A percentile compares a stretch with the other conserved stretches of the same genome.
phyloP scores from a whole-genome alignment of 2,113 vertebrate species.

The Oreochromis spilurus region DNA sequence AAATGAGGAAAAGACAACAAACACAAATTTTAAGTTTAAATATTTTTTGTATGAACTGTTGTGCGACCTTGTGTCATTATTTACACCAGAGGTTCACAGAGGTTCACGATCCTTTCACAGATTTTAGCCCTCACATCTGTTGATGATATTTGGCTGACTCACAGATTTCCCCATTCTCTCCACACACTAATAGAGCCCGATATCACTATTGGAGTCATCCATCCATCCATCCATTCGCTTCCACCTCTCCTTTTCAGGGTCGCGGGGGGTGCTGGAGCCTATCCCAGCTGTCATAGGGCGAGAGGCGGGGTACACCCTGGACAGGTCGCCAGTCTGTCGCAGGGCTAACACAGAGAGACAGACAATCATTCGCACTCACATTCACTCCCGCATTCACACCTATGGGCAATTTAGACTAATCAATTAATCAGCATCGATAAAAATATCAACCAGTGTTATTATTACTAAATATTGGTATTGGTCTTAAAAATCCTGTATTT shows the following conservation, averaged over 20 bases:
- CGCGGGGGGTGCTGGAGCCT: no score
- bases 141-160: not conserved
- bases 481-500: not conserved
- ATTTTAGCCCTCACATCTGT: not conserved
- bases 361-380: no score
- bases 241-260: no score
- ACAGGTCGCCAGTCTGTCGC: no score
- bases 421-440: not conserved
- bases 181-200: not conserved
- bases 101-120: not conserved
- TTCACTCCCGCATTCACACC: no score
- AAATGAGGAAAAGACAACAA: not conserved
- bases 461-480: not conserved
- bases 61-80: not conserved
- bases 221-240: no score
- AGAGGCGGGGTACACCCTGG: no score
- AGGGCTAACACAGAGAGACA: no score
- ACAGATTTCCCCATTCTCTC: not conserved
- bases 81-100: not conserved
- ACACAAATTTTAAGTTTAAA: not conserved
- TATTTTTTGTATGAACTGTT: not conserved
- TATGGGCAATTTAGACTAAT: no score
- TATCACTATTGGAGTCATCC: no score
- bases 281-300: no score
- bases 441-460: not conserved